Conservation (phyloP, 2,113 vertebrate species). For the Perca schrenkii region DNA sequence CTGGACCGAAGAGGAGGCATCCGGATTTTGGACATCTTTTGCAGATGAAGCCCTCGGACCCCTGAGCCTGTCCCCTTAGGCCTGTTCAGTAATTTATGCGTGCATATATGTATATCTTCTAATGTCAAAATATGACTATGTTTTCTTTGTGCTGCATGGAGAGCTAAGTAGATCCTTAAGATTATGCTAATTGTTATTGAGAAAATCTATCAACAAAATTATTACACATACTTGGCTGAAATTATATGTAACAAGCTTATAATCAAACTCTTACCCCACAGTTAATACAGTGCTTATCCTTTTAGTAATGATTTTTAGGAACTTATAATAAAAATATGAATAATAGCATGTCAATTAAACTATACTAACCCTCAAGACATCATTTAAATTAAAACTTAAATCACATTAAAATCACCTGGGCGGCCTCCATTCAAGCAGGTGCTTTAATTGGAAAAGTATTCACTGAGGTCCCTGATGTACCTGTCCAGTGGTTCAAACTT, state of each 20-base stretch:
- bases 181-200: slow-evolving; percentile 1
- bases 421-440: slow-evolving; percentile 40
- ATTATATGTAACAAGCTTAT: slow-evolving; percentile 43
- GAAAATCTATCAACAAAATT: slow-evolving; percentile 31
- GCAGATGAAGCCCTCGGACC: too few relatives aligned
- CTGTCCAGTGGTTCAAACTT: neutral
- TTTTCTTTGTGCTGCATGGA: neutral
- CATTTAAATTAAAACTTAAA: slow-evolving; percentile 53
- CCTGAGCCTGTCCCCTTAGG: neutral
- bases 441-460: slow-evolving; percentile 60
- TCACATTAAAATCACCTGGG: slow-evolving; percentile 38
- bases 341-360: slow-evolving; percentile 39
- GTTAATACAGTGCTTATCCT: slow-evolving; percentile 37
- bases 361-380: slow-evolving; percentile 35
- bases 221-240: slow-evolving; percentile 28
- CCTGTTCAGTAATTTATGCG: neutral
- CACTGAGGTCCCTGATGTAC: slow-evolving; percentile 7
- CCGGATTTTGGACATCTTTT: too few relatives aligned
- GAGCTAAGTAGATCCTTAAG: neutral
- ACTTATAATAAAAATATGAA: slow-evolving; percentile 28
- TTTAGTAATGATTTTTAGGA: slow-evolving; percentile 2
- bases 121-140: neutral
- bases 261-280: slow-evolving; percentile 47
- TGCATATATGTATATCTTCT: neutral
- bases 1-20: too few relatives aligned